phyloP scores from a whole-genome alignment of 2,113 vertebrate species.

The Vireo altiloquus region DNA sequence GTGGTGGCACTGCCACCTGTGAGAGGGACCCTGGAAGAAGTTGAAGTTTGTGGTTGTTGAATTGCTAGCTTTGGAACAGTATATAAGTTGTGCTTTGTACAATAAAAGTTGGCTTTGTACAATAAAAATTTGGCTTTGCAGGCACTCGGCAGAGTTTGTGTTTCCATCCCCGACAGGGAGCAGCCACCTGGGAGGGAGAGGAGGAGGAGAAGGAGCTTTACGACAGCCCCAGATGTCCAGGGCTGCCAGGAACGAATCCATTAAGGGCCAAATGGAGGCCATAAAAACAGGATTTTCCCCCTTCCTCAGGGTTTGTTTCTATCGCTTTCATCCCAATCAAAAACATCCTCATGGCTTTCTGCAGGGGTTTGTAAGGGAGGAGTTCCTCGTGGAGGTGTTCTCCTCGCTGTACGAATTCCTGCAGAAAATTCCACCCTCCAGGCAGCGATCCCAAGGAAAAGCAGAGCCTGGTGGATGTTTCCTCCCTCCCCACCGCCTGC shows the following conservation, averaged over 20 bases:
- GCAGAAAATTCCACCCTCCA: neutral
- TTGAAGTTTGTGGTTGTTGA: too few relatives aligned
- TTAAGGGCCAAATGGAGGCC: conserved; percentile 16
- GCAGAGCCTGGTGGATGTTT: neutral
- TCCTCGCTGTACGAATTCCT: neutral
- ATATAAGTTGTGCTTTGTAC: too few relatives aligned
- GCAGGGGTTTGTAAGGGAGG: neutral
- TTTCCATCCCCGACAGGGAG: too few relatives aligned
- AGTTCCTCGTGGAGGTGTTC: rapidly evolving
- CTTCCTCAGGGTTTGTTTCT: neutral
- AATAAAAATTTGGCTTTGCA: too few relatives aligned
- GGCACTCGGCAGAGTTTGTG: too few relatives aligned
- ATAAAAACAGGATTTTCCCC: neutral
- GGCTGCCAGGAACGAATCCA: neutral
- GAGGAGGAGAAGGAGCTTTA: neutral
- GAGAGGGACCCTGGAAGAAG: too few relatives aligned
- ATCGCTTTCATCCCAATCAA: neutral
- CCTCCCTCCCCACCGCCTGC: neutral
- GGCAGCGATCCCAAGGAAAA: neutral
- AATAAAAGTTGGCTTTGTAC: too few relatives aligned
- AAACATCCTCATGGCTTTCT: neutral
- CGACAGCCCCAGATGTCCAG: neutral
- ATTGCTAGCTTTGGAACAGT: too few relatives aligned
- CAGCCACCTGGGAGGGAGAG: neutral
- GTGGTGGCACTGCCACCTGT: too few relatives aligned